Evolutionary conservation across 2,797 vertebrate species (phyloP).

Genomic region (Betta splendens): DNA sequence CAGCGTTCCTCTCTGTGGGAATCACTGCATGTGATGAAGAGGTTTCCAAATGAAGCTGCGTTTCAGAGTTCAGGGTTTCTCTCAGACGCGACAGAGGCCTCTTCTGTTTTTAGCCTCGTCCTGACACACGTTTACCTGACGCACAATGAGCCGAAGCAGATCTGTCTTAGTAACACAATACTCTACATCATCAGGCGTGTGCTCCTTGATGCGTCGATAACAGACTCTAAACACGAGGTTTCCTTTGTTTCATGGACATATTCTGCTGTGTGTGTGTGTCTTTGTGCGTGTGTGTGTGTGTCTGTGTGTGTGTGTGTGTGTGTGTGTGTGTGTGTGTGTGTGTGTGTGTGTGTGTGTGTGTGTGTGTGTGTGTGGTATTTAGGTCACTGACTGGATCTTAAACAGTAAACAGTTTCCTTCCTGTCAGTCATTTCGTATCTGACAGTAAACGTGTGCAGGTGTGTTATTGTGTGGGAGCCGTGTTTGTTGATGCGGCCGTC

Average conservation of each 20-base stretch:
- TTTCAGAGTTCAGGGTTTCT: no score
- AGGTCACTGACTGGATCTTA: background rate
- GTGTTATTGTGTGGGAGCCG: conserved; percentile 7
- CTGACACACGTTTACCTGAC: conserved; percentile 17
- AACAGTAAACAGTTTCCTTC: conserved; percentile 17
- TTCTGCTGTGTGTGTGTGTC: no score
- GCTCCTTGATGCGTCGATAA: background rate
- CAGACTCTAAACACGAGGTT: conserved; percentile 19
- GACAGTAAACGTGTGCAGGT: conserved; percentile 1
- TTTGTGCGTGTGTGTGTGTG: no score
- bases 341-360: no score
- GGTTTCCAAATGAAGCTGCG: no score
- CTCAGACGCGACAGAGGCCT: no score
- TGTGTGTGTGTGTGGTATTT: conserved; percentile 13
- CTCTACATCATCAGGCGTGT: conserved; percentile 20
- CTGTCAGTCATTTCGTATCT: background rate
- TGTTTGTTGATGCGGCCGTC: conserved; percentile 23
- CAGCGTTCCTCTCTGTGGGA: no score
- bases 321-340: no score
- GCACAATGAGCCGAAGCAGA: background rate
- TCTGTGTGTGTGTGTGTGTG: no score
- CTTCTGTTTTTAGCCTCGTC: background rate
- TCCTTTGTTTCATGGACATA: no score
- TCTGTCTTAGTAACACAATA: background rate
- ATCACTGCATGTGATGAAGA: no score